Conservation (phyloP, 2,797 vertebrate genomes). For the Thaleichthys pacificus region DNA sequence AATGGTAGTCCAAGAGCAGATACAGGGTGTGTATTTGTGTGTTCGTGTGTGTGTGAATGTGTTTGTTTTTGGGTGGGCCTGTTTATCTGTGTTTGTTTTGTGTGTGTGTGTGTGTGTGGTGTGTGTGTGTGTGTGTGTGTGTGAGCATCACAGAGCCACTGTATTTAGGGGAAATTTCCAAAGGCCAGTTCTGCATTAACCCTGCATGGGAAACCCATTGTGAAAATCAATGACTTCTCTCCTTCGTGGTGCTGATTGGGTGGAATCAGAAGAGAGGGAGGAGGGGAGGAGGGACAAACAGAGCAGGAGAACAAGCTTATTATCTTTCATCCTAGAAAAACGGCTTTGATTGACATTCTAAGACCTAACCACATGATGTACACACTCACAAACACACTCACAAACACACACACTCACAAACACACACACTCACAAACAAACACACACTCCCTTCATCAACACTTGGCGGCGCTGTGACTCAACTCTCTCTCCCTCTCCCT, state of each 20-base stretch:
- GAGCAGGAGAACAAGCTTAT: slow-evolving; percentile 8
- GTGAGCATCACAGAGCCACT: slow-evolving; percentile 20
- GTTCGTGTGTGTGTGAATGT: slow-evolving; percentile 21
- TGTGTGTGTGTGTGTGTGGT: slow-evolving; percentile 45
- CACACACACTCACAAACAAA: slow-evolving; percentile 25
- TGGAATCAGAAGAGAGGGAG: no score
- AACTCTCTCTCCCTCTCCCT: slow-evolving; percentile 47
- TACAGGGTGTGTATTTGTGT: not conserved
- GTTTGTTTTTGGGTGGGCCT: slow-evolving; percentile 51
- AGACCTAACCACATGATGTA: no score
- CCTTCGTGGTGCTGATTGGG: slow-evolving; percentile 28
- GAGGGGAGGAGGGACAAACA: no score
- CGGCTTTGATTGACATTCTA: no score
- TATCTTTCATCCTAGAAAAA: no score
- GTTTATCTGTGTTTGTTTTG: slow-evolving; percentile 44
- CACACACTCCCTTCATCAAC: slow-evolving; percentile 38
- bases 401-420: slow-evolving; percentile 3
- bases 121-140: slow-evolving; percentile 51
- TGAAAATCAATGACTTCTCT: slow-evolving; percentile 66
- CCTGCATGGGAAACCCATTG: slow-evolving; percentile 62
- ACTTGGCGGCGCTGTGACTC: slow-evolving; percentile 74
- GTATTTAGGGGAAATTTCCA: slow-evolving; percentile 40
- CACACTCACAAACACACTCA: not conserved
- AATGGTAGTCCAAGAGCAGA: no score
- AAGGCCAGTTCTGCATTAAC: slow-evolving; percentile 58